Percentiles rank a stretch among this genome's conserved stretches.
Conservation (phyloP, 2,797 vertebrate species). For the Enteromius radiatus region DNA sequence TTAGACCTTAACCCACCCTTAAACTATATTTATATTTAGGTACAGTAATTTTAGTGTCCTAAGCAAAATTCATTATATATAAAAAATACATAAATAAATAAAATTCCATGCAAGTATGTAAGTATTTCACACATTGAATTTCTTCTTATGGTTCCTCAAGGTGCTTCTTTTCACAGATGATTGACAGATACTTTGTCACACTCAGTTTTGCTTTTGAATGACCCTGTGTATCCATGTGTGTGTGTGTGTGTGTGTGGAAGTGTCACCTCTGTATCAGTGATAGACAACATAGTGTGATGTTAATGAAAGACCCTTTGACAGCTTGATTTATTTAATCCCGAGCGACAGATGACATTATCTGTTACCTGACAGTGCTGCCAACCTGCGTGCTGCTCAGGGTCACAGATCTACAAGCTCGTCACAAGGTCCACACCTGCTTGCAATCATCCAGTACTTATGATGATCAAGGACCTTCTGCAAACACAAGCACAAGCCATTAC, state of each 20-base stretch:
- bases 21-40: background rate
- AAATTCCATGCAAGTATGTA: background rate
- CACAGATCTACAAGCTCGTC: slow-evolving; percentile 17
- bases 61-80: background rate
- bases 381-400: slow-evolving; percentile 17
- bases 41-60: background rate
- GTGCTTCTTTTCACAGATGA: slow-evolving; percentile 69
- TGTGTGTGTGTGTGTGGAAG: background rate
- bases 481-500: background rate
- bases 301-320: slow-evolving; percentile 31
- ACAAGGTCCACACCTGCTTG: slow-evolving; percentile 20
- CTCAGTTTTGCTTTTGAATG: slow-evolving; percentile 61
- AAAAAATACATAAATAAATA: too few relatives aligned
- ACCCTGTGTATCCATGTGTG: background rate
- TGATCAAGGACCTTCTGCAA: slow-evolving; percentile 19
- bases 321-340: slow-evolving; percentile 16
- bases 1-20: too few relatives aligned
- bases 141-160: slow-evolving; percentile 67
- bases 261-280: slow-evolving; percentile 38
- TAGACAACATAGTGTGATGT: slow-evolving; percentile 27
- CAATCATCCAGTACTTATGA: background rate
- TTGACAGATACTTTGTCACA: slow-evolving; percentile 67
- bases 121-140: slow-evolving; percentile 60
- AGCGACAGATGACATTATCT: background rate
- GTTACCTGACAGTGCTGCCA: slow-evolving; percentile 20